Percentiles rank a stretch among this genome's conserved stretches.
Evolutionary conservation across 2,113 vertebrate species (phyloP).

Genomic region (Halcyon senegalensis): DNA sequence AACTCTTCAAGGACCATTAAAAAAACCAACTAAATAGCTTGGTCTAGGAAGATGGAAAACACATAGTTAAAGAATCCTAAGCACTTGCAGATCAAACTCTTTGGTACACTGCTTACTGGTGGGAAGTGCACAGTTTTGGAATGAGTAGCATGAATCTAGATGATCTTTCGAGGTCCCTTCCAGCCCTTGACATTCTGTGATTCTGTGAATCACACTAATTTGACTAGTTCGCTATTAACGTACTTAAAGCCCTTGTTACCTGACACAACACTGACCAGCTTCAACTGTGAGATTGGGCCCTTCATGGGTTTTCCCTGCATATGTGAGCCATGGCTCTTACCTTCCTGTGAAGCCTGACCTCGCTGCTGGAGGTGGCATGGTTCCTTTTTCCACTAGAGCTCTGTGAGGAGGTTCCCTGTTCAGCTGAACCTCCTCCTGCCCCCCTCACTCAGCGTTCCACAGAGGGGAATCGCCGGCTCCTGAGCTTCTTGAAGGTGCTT

Average conservation of each 20-base stretch:
- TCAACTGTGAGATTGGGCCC: neutral
- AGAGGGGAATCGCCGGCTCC: neutral
- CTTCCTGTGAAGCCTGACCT: neutral
- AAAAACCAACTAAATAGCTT: neutral
- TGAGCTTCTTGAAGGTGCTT: neutral
- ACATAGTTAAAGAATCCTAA: neutral
- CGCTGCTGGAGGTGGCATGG: neutral
- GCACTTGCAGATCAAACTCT: neutral
- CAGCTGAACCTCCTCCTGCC: neutral
- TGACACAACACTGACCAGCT: neutral
- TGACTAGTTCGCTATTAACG: neutral
- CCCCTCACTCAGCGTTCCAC: neutral
- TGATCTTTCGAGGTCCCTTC: too few species aligned
- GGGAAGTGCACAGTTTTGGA: neutral
- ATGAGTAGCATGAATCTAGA: neutral
- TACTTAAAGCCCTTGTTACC: neutral
- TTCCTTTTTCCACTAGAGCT: neutral
- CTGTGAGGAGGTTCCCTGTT: neutral
- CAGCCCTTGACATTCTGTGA: too few species aligned
- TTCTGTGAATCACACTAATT: neutral
- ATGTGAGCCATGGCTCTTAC: neutral
- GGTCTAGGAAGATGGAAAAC: neutral
- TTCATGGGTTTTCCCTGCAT: neutral
- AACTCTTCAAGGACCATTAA: neutral
- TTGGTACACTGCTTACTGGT: neutral